Conservation (phyloP, 2,888 invertebrate genomes). For the Ctenicera cuprea region DNA sequence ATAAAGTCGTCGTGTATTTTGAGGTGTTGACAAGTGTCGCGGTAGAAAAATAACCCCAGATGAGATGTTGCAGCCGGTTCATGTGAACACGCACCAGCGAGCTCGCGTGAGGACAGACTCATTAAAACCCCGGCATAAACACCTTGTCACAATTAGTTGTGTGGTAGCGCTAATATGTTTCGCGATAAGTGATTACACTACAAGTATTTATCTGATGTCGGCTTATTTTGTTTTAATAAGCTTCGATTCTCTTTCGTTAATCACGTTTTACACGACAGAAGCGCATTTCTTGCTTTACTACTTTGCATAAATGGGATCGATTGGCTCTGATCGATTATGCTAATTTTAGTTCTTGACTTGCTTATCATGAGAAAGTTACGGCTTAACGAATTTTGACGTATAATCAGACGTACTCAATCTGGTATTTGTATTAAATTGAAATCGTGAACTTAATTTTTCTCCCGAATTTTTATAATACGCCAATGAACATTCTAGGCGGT, state of each 20-base stretch:
- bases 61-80: conserved; percentile 30
- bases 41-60: conserved; percentile 34
- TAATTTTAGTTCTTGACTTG: conserved; percentile 9
- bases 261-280: conserved; percentile 21
- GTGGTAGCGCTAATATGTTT: conserved; percentile 63
- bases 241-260: conserved; percentile 28
- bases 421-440: conserved; percentile 8
- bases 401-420: conserved; percentile 5
- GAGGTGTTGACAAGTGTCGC: conserved; percentile 34
- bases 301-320: conserved; percentile 23
- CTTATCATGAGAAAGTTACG: conserved; percentile 19
- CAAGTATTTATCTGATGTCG: conserved; percentile 56
- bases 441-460: neutral
- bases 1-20: conserved; percentile 5
- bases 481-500: too few relatives aligned
- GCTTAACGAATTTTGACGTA: conserved; percentile 11
- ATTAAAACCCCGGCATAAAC: conserved; percentile 68
- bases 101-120: conserved; percentile 64
- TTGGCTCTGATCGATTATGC: conserved; percentile 25
- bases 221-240: conserved; percentile 42
- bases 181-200: conserved; percentile 60
- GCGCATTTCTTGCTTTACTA: conserved; percentile 20
- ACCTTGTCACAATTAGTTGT: conserved; percentile 68
- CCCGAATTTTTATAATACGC: too few relatives aligned
- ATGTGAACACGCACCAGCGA: conserved; percentile 55